These are phyloP conservation scores for Halesus radiatus DNA, from an alignment of 1,140 invertebrate species.

Conservation along the genomic window DNA sequence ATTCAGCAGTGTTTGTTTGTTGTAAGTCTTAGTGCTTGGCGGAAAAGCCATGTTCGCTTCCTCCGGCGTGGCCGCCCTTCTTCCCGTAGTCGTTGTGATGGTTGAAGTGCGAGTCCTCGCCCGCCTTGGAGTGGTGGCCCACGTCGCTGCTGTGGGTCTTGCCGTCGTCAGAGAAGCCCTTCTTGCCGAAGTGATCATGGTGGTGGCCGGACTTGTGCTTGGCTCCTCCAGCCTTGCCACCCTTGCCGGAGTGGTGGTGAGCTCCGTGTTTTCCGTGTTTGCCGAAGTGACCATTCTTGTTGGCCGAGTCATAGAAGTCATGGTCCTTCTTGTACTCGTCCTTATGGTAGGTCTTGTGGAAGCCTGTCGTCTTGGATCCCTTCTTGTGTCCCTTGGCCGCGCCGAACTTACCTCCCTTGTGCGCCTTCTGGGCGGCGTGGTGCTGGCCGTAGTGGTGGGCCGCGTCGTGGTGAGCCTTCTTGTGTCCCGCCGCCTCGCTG, in stretches of 20 bases:
- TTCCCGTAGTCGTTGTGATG: slow-evolving; percentile 64
- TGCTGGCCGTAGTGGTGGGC: slow-evolving; percentile 66
- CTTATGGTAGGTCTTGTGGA: slow-evolving; percentile 80
- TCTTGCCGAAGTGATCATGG: slow-evolving; percentile 63
- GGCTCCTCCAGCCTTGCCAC: slow-evolving; percentile 67
- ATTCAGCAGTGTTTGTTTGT: neutral
- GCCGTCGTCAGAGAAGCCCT: slow-evolving; percentile 67
- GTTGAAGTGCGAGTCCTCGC: slow-evolving; percentile 63
- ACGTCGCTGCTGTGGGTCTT: slow-evolving; percentile 63
- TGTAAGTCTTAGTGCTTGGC: slow-evolving; percentile 54
- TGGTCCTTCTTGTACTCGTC: slow-evolving; percentile 83
- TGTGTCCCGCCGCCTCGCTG: slow-evolving; percentile 61
- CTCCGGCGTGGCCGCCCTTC: slow-evolving; percentile 61
- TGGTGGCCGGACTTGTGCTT: slow-evolving; percentile 68
- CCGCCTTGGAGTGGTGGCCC: slow-evolving; percentile 65
- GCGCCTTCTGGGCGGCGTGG: slow-evolving; percentile 69
- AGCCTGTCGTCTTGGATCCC: slow-evolving; percentile 78
- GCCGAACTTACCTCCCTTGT: slow-evolving; percentile 79
- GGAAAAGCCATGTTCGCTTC: slow-evolving; percentile 65
- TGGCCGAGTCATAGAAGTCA: slow-evolving; percentile 79
- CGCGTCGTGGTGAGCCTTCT: slow-evolving; percentile 62
- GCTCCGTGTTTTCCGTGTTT: slow-evolving; percentile 69
- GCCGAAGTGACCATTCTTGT: slow-evolving; percentile 75
- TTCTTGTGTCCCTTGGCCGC: slow-evolving; percentile 79
- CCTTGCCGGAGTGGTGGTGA: slow-evolving; percentile 66